Evolutionary conservation across 2,113 vertebrate genomes (phyloP).

Genomic region (Crotalus tigris): DNA sequence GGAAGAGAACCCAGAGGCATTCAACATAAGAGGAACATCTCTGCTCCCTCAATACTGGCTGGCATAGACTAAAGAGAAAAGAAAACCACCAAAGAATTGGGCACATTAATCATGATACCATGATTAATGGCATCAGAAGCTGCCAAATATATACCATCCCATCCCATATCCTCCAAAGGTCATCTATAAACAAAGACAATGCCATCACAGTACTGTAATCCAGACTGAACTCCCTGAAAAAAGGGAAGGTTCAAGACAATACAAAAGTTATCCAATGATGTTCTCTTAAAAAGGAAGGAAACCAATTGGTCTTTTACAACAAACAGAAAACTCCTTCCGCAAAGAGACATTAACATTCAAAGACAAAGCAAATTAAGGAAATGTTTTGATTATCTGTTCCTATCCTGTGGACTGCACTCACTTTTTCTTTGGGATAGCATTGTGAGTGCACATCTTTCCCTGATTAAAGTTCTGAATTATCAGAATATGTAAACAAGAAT

Average conservation of each 20-base stretch:
- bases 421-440: background rate
- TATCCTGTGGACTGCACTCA: background rate
- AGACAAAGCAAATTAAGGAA: background rate
- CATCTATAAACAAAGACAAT: background rate
- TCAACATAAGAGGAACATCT: background rate
- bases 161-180: background rate
- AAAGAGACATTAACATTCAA: background rate
- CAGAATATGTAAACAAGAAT: background rate
- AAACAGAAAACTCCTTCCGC: background rate
- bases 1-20: background rate
- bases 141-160: background rate
- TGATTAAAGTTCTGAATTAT: background rate
- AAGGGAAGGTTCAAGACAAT: background rate
- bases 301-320: background rate
- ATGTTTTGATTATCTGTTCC: background rate
- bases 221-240: background rate
- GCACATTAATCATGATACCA: too few species aligned
- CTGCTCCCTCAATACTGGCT: background rate
- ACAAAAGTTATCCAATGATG: background rate
- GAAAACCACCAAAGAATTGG: background rate
- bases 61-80: background rate
- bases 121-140: background rate
- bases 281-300: background rate
- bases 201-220: background rate
- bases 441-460: background rate